Base-by-base conservation (phyloP, 2,113 vertebrate species). In the Callopanchax toddi region DNA sequence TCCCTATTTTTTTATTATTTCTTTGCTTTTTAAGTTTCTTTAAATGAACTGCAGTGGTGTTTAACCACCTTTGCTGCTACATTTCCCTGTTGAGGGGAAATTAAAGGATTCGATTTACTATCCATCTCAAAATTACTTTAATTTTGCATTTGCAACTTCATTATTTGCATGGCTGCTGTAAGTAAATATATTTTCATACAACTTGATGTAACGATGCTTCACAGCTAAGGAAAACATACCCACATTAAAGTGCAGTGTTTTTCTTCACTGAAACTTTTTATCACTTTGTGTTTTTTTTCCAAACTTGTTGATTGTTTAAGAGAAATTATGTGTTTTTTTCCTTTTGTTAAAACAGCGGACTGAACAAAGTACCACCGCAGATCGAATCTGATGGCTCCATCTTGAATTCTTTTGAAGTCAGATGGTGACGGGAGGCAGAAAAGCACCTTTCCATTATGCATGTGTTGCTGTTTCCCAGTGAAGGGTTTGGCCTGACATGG, bases 401-500 rank as follows among this genome's bases (percentile, higher is more conserved):
- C 67, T 79, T 72, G 45, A 74, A 83, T 82, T 62, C 62, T 36
- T 84, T 55, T 83, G 73, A 80, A 76, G 83, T 53, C 45, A 52
- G 76, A 73, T 52, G 11, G 25, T 12, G 64, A 61, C 26, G 51
- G 68, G 52, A 53, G 74, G 67, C 43, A 49, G 56, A 63, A 51
- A 52, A 32, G 46, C 62, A 37, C 57, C 59, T 63, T 75, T 88
- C 60, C 80, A 82, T 87, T 85, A 86, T 84, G 79, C 68, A 81
- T 84, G 86, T 79, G 74, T 68, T 78, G 61, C 76, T 59, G 67
- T 89, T 76, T 83, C 29, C 51, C 55, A 5, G 65, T 68, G 78
- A 78, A 74, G 71, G 71, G 76, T 60, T 54, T 13, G 67, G 63
- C 66, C 76, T 81, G 78, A 87, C 77, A 84, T 74, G 73, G 76